Conservation (phyloP, 2,113 vertebrate species). For the Limnothrissa miodon region DNA sequence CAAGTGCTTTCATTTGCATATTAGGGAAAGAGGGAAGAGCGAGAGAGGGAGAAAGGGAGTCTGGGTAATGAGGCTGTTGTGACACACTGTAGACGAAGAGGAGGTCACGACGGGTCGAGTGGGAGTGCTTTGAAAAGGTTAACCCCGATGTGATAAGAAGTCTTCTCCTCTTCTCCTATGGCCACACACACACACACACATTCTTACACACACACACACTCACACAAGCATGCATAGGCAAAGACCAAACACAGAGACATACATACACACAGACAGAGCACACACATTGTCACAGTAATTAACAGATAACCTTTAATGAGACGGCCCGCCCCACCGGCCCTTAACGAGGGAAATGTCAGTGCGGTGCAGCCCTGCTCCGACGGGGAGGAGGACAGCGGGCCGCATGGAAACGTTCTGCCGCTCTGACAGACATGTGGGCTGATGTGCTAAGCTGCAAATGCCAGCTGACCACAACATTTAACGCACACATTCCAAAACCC, state of each 20-base stretch:
- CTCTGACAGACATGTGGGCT: conserved; percentile 22
- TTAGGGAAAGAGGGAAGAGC: background rate
- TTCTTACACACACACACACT: background rate
- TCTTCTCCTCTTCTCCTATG: conserved; percentile 38
- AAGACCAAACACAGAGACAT: background rate
- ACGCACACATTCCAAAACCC: background rate
- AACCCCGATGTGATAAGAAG: conserved; percentile 48
- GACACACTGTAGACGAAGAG: conserved; percentile 24
- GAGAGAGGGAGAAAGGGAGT: background rate
- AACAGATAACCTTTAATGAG: conserved; percentile 78
- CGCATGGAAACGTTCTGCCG: conserved; percentile 25
- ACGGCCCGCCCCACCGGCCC: conserved; percentile 48
- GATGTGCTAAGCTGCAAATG: conserved; percentile 33
- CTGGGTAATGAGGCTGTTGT: conserved; percentile 22
- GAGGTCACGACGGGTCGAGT: conserved; percentile 24
- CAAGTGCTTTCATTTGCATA: conserved; percentile 17
- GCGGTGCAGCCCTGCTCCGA: conserved; percentile 43
- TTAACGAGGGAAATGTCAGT: conserved; percentile 66
- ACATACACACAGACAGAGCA: background rate
- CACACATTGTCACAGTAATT: conserved; percentile 66
- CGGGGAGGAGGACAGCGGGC: conserved; percentile 48
- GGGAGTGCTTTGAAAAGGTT: conserved; percentile 52
- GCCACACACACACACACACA: conserved; percentile 17
- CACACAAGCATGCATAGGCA: background rate
- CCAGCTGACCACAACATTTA: conserved; percentile 29